Percentiles rank a stretch among this genome's conserved stretches.
phyloP scores from a whole-genome alignment of 2,888 invertebrate genomes.

The Drosophila greeni region DNA sequence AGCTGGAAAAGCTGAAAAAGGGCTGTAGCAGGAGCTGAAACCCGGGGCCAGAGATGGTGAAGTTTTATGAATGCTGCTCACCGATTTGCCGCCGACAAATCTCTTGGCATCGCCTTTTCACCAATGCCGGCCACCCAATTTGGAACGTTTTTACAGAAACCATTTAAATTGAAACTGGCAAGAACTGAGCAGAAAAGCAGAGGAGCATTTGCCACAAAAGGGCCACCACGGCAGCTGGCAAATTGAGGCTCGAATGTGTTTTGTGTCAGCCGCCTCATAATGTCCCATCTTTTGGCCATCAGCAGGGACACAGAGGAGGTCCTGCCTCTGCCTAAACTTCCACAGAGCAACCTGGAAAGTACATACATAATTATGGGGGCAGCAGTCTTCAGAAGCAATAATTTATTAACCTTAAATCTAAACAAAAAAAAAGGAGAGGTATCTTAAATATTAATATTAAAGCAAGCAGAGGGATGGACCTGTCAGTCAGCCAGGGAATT shows the following conservation, averaged over 20 bases:
- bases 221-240: slow-evolving; percentile 24
- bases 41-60: slow-evolving; percentile 9
- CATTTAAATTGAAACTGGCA: slow-evolving; percentile 40
- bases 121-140: slow-evolving; percentile 38
- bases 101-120: slow-evolving; percentile 29
- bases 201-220: neutral
- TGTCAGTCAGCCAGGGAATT: slow-evolving; percentile 25
- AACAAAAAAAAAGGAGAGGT: neutral
- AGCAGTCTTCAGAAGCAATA: neutral
- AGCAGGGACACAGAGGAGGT: too few species aligned
- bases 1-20: neutral
- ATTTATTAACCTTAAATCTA: slow-evolving; percentile 16
- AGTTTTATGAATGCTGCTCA: slow-evolving; percentile 55
- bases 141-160: slow-evolving; percentile 25
- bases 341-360: too few species aligned
- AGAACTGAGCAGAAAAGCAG: neutral
- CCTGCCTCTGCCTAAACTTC: too few species aligned
- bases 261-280: slow-evolving; percentile 37
- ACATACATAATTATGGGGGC: slow-evolving; percentile 21
- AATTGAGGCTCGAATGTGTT: slow-evolving; percentile 40
- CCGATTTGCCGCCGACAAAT: slow-evolving; percentile 37
- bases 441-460: slow-evolving; percentile 2
- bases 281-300: slow-evolving; percentile 44
- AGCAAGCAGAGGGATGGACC: neutral
- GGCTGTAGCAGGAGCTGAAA: neutral